Evolutionary conservation across 2,113 vertebrate species (phyloP).

Genomic region (Nothocercus julius): DNA sequence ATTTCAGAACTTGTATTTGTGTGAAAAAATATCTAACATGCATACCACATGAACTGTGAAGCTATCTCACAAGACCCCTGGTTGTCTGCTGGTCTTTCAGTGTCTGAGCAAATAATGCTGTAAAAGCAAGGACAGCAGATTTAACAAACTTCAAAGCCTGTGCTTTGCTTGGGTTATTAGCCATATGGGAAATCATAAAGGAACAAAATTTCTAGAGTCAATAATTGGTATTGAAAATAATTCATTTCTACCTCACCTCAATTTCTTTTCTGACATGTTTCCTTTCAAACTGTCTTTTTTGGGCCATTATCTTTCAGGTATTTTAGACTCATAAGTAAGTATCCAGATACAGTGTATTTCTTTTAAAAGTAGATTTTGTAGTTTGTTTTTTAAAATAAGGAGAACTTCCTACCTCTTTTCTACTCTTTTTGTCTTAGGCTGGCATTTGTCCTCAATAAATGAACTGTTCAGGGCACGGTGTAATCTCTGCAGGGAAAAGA

Average conservation of each 20-base stretch:
- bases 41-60: neutral
- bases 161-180: neutral
- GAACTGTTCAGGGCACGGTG: slow-evolving; percentile 93
- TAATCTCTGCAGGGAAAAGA: slow-evolving; percentile 85
- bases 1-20: neutral
- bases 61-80: neutral
- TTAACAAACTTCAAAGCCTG: neutral
- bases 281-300: neutral
- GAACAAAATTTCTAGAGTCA: neutral
- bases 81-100: neutral
- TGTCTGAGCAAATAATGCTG: neutral
- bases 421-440: slow-evolving; percentile 82
- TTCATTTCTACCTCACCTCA: neutral
- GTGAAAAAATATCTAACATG: neutral
- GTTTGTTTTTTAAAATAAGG: neutral
- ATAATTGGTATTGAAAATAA: neutral
- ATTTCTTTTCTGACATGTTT: neutral
- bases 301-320: neutral
- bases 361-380: neutral
- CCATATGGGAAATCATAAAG: neutral
- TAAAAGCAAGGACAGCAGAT: neutral
- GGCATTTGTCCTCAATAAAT: slow-evolving; percentile 88
- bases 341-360: neutral
- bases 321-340: neutral
- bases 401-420: slow-evolving; percentile 88